phyloP scores from a whole-genome alignment of 2,888 invertebrate species.

The Lomographa bimaculata region DNA sequence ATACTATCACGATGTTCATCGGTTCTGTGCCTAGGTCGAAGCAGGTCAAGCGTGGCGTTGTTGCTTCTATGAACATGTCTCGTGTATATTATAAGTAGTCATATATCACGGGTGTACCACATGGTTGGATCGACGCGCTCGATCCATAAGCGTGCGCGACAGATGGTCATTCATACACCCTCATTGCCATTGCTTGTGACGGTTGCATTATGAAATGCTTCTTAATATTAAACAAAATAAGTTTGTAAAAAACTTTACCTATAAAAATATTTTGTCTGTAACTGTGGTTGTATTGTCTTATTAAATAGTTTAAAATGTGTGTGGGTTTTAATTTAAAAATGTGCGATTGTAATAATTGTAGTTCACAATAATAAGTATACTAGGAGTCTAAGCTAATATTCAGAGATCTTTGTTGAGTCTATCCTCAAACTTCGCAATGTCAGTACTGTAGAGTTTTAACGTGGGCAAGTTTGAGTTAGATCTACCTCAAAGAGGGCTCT shows the following conservation, averaged over 20 bases:
- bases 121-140: slow-evolving; percentile 30
- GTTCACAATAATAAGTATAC: too few relatives aligned
- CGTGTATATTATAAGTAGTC: slow-evolving; percentile 19
- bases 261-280: too few relatives aligned
- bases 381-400: too few relatives aligned
- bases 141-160: slow-evolving; percentile 33
- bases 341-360: too few relatives aligned
- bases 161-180: slow-evolving; percentile 39
- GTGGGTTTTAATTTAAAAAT: too few relatives aligned
- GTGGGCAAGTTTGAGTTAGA: too few relatives aligned
- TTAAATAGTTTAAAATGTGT: too few relatives aligned
- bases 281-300: too few relatives aligned
- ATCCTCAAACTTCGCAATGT: too few relatives aligned
- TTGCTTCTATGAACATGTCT: slow-evolving; percentile 27
- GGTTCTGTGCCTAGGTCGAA: slow-evolving; percentile 25
- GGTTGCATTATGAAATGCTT: slow-evolving; percentile 2
- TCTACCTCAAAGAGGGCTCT: too few relatives aligned
- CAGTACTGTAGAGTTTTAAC: too few relatives aligned
- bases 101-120: slow-evolving; percentile 27
- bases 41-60: slow-evolving; percentile 35
- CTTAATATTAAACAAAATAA: not conserved
- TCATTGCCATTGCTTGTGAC: slow-evolving; percentile 21
- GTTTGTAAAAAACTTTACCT: not conserved
- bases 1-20: slow-evolving; percentile 1
- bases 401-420: too few relatives aligned